Percentiles rank a stretch among this genome's conserved stretches.
These are phyloP conservation scores for Akabosia matsudoensis DNA, from an alignment of 1,140 invertebrate species.

Conservation along the genomic window DNA sequence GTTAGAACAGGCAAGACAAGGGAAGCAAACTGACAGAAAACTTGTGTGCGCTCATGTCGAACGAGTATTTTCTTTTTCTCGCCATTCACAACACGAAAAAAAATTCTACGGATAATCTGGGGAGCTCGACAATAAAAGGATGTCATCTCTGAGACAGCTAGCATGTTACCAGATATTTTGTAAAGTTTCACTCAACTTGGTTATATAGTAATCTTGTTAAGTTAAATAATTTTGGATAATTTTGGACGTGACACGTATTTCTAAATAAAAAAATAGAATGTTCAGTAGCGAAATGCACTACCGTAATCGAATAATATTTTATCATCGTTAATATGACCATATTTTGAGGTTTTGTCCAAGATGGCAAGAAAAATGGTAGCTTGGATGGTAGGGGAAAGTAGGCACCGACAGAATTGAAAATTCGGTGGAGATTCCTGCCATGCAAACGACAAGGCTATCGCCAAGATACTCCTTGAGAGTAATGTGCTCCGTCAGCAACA, in stretches of 20 bases:
- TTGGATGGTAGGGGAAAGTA: not conserved
- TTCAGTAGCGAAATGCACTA: not conserved
- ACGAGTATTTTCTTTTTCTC: no score
- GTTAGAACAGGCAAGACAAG: no score
- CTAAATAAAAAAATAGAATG: not conserved
- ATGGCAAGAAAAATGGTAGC: not conserved
- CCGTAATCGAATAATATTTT: not conserved
- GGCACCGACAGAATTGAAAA: slow-evolving; percentile 10
- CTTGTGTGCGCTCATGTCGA: no score
- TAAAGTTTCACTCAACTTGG: no score
- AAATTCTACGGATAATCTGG: no score
- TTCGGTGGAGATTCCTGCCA: slow-evolving; percentile 11
- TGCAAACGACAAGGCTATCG: slow-evolving; percentile 8
- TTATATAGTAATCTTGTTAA: slow-evolving; percentile 20
- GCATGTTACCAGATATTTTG: no score
- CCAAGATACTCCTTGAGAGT: not conserved
- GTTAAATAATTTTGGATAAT: slow-evolving; percentile 11
- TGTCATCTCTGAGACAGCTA: no score
- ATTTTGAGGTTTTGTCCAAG: not conserved
- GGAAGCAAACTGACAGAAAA: no score
- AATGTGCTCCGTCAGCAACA: not conserved
- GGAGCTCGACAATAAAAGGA: no score
- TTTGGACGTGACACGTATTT: slow-evolving; percentile 16
- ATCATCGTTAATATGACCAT: not conserved
- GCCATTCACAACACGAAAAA: no score